Conservation (phyloP, 2,113 vertebrate genomes). For the Oceanites oceanicus region DNA sequence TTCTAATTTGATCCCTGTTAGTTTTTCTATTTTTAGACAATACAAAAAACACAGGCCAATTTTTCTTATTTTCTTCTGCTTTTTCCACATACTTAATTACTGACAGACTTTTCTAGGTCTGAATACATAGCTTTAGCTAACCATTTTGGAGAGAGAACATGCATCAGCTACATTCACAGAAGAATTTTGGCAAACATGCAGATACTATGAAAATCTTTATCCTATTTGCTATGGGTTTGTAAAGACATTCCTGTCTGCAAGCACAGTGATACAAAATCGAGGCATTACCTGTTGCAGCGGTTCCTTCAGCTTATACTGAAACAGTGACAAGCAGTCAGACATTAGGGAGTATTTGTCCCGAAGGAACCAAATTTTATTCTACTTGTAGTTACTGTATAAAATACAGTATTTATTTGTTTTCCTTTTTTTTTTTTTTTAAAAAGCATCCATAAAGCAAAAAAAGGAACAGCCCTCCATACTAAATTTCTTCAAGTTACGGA, state of each 20-base stretch:
- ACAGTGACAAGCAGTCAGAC: neutral
- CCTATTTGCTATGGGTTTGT: neutral
- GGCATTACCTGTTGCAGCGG: neutral
- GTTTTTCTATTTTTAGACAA: neutral
- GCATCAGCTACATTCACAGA: neutral
- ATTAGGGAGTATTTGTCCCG: neutral
- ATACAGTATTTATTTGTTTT: neutral
- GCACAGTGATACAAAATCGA: neutral
- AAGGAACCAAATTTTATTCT: neutral
- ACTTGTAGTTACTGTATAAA: neutral
- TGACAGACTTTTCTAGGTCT: neutral
- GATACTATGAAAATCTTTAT: neutral
- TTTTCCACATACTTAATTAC: neutral
- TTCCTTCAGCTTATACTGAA: neutral
- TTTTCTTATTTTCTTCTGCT: neutral
- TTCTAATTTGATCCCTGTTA: neutral
- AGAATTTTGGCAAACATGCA: neutral
- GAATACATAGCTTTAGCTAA: neutral
- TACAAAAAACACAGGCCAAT: neutral
- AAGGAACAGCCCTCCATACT: neutral
- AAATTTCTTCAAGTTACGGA: neutral
- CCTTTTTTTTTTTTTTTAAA: neutral
- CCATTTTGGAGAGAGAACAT: rapidly evolving
- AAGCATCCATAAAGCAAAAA: neutral
- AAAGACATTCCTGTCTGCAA: neutral